Evolutionary conservation across 2,888 invertebrate species (phyloP).

Genomic region (Caradrina kadenii): DNA sequence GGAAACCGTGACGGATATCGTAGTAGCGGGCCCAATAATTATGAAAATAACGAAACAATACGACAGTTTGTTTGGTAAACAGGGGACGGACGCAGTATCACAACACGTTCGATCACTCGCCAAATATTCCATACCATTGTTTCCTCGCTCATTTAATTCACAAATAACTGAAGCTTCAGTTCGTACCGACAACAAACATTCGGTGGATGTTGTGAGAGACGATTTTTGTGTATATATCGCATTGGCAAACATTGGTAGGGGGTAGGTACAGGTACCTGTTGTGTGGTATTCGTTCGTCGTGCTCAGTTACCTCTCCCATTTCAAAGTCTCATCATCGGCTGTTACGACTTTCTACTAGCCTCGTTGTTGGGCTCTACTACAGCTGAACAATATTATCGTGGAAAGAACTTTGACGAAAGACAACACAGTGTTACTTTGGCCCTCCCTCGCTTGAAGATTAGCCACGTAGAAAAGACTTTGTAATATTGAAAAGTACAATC

Average conservation of each 20-base stretch:
- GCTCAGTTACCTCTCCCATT: neutral
- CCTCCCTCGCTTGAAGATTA: neutral
- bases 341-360: neutral
- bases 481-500: too few species aligned
- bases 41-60: slow-evolving; percentile 66
- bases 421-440: neutral
- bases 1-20: slow-evolving; percentile 24
- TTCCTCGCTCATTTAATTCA: slow-evolving; percentile 31
- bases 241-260: neutral
- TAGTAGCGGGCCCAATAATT: slow-evolving; percentile 66
- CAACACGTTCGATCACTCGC: slow-evolving; percentile 71
- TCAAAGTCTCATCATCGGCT: neutral
- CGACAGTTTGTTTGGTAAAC: slow-evolving; percentile 78
- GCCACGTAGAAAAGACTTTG: neutral
- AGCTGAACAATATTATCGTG: neutral
- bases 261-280: neutral
- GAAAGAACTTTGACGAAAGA: neutral
- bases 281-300: neutral
- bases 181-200: slow-evolving; percentile 26
- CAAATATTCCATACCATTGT: slow-evolving; percentile 74
- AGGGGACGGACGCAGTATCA: slow-evolving; percentile 67
- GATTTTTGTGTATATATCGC: neutral
- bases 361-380: neutral
- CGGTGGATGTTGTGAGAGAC: slow-evolving; percentile 24
- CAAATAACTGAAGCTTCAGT: slow-evolving; percentile 37